Evolutionary conservation across 2,888 invertebrate genomes (phyloP).

Genomic region (Lasioglossum marginatum): DNA sequence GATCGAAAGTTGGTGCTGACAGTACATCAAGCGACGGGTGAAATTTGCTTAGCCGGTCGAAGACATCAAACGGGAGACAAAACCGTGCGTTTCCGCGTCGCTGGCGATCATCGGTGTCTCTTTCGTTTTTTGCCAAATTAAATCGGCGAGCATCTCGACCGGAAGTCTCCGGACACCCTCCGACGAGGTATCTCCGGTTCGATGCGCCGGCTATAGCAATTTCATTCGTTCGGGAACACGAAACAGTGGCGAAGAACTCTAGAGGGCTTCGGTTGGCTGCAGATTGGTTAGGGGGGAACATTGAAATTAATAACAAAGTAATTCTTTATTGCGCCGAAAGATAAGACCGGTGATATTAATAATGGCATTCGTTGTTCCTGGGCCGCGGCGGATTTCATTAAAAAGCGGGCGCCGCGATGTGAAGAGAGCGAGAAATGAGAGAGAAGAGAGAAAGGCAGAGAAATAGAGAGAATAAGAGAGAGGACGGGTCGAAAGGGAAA

Average conservation of each 20-base stretch:
- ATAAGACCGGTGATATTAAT: slow-evolving; percentile 82
- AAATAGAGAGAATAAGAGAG: slow-evolving; percentile 41
- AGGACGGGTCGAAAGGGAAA: slow-evolving; percentile 54
- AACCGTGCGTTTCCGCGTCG: slow-evolving; percentile 15
- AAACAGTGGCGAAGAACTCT: neutral
- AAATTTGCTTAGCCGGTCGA: slow-evolving; percentile 28
- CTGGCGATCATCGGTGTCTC: neutral
- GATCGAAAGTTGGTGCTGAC: neutral
- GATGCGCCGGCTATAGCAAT: slow-evolving; percentile 40
- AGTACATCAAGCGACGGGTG: slow-evolving; percentile 21
- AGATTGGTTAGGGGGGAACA: slow-evolving; percentile 62
- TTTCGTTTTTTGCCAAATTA: slow-evolving; percentile 48
- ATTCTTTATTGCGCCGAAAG: slow-evolving; percentile 81
- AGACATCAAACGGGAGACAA: slow-evolving; percentile 33
- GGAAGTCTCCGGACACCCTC: slow-evolving; percentile 44
- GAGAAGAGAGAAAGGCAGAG: neutral
- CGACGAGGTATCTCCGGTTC: slow-evolving; percentile 46
- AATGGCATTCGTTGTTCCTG: slow-evolving; percentile 79
- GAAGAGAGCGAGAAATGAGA: slow-evolving; percentile 45
- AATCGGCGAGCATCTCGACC: slow-evolving; percentile 48
- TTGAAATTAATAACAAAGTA: slow-evolving; percentile 83
- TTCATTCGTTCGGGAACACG: slow-evolving; percentile 39
- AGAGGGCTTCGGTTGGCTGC: neutral
- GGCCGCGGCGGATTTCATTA: slow-evolving; percentile 81
- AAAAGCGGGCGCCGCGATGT: slow-evolving; percentile 70